Conservation (phyloP, 2,797 vertebrate genomes). For the Acropternis orthonyx region DNA sequence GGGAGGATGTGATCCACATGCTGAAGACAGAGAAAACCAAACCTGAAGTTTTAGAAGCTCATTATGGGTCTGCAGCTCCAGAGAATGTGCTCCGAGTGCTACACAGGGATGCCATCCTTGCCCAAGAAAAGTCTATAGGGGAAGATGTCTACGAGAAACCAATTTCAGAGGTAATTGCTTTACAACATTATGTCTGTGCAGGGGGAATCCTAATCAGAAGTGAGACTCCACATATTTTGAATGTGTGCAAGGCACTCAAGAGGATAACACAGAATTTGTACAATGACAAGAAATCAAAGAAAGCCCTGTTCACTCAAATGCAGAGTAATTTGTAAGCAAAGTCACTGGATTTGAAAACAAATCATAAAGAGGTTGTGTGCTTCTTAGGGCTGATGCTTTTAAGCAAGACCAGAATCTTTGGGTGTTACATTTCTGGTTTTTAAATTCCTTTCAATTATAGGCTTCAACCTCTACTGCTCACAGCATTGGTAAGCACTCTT, state of each 20-base stretch:
- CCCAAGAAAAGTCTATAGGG: constrained; percentile 67
- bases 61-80: constrained; percentile 87
- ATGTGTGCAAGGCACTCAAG: not conserved
- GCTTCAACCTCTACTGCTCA: not conserved
- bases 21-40: constrained; percentile 85
- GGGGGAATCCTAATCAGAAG: not conserved
- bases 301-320: not conserved
- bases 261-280: not conserved
- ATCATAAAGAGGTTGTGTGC: not conserved
- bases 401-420: not conserved
- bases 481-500: not conserved
- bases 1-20: constrained; percentile 93
- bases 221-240: not conserved
- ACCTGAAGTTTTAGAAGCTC: constrained; percentile 89
- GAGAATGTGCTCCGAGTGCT: constrained; percentile 85
- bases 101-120: constrained; percentile 85
- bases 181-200: not conserved
- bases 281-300: not conserved
- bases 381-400: not conserved
- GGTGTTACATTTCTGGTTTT: not conserved
- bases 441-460: not conserved
- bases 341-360: not conserved
- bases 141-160: constrained; percentile 92
- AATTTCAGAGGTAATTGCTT: constrained; percentile 88
- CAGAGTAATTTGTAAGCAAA: not conserved